Evolutionary conservation across 2,888 invertebrate genomes (phyloP), one percentile per base, ranked within the genome.

Genomic region (Agrotis exclamationis): DNA sequence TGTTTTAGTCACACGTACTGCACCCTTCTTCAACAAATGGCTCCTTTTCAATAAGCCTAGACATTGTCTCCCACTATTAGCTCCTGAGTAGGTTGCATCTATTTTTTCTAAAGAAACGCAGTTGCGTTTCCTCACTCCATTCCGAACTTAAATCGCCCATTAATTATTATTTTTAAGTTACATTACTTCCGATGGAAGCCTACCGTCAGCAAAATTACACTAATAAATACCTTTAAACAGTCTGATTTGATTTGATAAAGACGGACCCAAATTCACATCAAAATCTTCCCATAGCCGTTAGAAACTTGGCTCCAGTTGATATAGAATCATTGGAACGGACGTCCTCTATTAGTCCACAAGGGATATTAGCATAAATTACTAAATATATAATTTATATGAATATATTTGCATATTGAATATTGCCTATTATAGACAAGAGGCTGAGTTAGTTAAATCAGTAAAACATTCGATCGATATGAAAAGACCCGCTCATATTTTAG

Each of bases 321-420:
- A 70, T 63, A 67, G 76, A 77, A 69, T 72, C 80, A 82, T 83
- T 76, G 60, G 84, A 89, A 87, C 94, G 94, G 94, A 95, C 89
- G 90, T 95, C 94, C 94, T 93, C 91, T 87, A 88, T 91, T 90
- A 87, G 84, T 84, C 86, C 86, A 84, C 80, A 82, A 84, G 83
- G 63, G 76, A 83, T 79, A 93, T 94, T 92, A 90, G 80, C 93
- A 94, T 94, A 93, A 82, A 81, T 84, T 76, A 81, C 84, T 70
- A 79, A 70, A 81, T 79, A 74, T 79, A 79, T 84, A 84, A 84
- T 80, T 85, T 80, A 84, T 82, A 78, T 70, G 74, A 71, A 70
- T 70, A 75, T 76, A 85, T 84, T 85, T 85, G 74, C 84, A 82
- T 85, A 82, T 78, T 85, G 57, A 70, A 79, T 76, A 71, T 74